phyloP scores from a whole-genome alignment of 2,797 vertebrate genomes.

The Enteromius viviparus region DNA sequence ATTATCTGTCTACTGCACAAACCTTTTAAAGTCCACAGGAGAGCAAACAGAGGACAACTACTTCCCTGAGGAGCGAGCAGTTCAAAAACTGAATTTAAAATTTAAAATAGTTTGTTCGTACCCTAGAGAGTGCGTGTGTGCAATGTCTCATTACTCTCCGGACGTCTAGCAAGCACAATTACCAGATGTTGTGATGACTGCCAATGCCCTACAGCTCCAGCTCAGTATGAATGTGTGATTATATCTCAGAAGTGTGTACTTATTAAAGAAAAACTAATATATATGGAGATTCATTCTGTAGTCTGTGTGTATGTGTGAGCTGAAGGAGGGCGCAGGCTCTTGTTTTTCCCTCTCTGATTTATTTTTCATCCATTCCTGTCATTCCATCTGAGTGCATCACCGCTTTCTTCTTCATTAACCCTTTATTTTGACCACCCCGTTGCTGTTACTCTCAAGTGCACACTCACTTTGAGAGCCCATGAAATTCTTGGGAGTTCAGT shows the following conservation, averaged over 20 bases:
- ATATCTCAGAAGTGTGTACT: slow-evolving; percentile 27
- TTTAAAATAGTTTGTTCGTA: slow-evolving; percentile 20
- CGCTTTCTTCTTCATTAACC: slow-evolving; percentile 27
- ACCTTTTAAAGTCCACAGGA: slow-evolving; percentile 33
- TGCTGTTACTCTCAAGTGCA: slow-evolving; percentile 1
- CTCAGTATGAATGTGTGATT: slow-evolving; percentile 19
- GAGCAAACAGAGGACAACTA: slow-evolving; percentile 40
- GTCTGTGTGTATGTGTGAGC: slow-evolving; percentile 9
- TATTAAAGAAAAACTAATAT: slow-evolving; percentile 45
- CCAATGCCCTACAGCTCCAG: slow-evolving; percentile 33
- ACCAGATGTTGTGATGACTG: slow-evolving; percentile 50
- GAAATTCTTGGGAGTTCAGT: slow-evolving; percentile 59
- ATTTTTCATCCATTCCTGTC: slow-evolving; percentile 22
- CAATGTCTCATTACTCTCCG: slow-evolving; percentile 49
- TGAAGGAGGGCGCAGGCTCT: not conserved
- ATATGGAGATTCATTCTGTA: slow-evolving; percentile 28
- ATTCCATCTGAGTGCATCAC: slow-evolving; percentile 4
- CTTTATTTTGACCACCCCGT: slow-evolving; percentile 10
- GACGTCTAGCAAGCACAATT: slow-evolving; percentile 39
- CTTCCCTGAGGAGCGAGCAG: slow-evolving; percentile 38
- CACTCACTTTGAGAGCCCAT: not conserved
- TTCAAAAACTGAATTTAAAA: slow-evolving; percentile 41
- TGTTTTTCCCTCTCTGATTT: slow-evolving; percentile 24
- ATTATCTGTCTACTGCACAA: not conserved
- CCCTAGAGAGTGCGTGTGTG: slow-evolving; percentile 21